Base-by-base conservation (phyloP, 37 sponge, comb jelly and placozoan genomes). In the Ephydatia muelleri region DNA sequence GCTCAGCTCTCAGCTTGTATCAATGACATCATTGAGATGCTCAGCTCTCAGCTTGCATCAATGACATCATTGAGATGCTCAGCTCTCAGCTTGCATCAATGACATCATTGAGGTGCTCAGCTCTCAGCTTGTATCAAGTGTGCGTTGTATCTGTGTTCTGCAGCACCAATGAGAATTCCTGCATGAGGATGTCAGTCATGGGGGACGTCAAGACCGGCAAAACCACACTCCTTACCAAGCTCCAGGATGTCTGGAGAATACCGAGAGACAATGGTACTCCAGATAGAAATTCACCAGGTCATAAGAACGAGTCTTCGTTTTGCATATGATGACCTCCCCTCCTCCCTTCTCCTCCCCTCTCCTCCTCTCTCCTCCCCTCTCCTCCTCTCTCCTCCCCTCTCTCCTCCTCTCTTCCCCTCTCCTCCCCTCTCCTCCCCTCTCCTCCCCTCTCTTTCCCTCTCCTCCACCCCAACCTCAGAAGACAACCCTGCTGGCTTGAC, bases 181-280 rank as follows among this genome's bases (percentile, higher is more conserved):
- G 82, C 22, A 85, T 92, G 82, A 80, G 89, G 31, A 76, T 92
- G 19, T 81, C 88, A 47, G 36, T 92, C 69, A 88, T 92, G 57
- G 93, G 93, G n/a, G 86, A 84, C 65, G 75, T 35, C 57, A 14
- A 67, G 12, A 85, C 82, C 29, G 93, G 93, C 11, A 92, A 92
- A 81, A 81, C 86, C 5, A 88, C 89, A 1, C 35, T 92, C 32
- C 66, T 92, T 38, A 39, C 16, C 3, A 34, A 26, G 0, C 83
- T 92, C 32, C 29, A 36, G 67, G 68, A 8, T 43, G 16, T 5
- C 6, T 13, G 75, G 36, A 31, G 35, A 75, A 33, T 3, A 25
- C 33, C 9, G 33, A 33, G 25, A 8, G 9, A 9, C 5, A 35
- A 22, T 31, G 5, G 32, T 25, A 12, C 3, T 31, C n/a, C 75